Conservation (phyloP, 1,140 invertebrate species). For the Neotoxoptera formosana region DNA sequence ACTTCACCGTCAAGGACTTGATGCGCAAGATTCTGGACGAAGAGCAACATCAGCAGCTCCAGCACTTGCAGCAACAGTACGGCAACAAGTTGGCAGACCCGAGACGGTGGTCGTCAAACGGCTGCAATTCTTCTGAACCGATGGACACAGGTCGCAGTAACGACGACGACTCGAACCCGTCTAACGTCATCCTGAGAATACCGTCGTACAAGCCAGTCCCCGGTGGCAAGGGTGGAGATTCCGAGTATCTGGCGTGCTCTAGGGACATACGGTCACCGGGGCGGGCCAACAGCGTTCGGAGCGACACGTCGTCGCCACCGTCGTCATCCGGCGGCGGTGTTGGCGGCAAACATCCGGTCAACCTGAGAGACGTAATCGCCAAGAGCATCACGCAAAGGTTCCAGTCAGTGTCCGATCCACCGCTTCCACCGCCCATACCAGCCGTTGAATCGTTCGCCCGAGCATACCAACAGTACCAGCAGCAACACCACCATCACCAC, state of each 20-base stretch:
- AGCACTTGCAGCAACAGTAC: constrained; percentile 54
- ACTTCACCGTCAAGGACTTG: constrained; percentile 61
- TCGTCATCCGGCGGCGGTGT: constrained; percentile 65
- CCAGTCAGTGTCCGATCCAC: constrained; percentile 70
- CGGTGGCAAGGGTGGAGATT: constrained; percentile 64
- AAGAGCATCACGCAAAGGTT: constrained; percentile 89
- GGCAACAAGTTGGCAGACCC: neutral
- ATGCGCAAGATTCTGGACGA: constrained; percentile 59
- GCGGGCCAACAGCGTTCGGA: constrained; percentile 58
- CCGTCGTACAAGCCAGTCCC: constrained; percentile 84
- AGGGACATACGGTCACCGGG: constrained; percentile 18
- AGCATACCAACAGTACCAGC: constrained; percentile 55
- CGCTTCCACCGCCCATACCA: constrained; percentile 60
- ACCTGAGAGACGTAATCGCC: constrained; percentile 80
- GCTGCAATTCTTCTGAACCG: constrained; percentile 46
- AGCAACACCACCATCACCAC: constrained; percentile 44
- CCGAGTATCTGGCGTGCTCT: constrained; percentile 60
- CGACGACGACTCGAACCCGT: constrained; percentile 61
- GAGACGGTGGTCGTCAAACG: constrained; percentile 55
- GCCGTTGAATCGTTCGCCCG: constrained; percentile 58
- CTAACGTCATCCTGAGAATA: constrained; percentile 85
- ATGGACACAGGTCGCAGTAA: constrained; percentile 29
- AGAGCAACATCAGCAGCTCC: constrained; percentile 58
- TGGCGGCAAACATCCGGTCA: constrained; percentile 67
- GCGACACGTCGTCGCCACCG: constrained; percentile 67